These are phyloP conservation scores for Larimichthys crocea DNA, from an alignment of 2,113 vertebrate genomes.

Conservation along the genomic window DNA sequence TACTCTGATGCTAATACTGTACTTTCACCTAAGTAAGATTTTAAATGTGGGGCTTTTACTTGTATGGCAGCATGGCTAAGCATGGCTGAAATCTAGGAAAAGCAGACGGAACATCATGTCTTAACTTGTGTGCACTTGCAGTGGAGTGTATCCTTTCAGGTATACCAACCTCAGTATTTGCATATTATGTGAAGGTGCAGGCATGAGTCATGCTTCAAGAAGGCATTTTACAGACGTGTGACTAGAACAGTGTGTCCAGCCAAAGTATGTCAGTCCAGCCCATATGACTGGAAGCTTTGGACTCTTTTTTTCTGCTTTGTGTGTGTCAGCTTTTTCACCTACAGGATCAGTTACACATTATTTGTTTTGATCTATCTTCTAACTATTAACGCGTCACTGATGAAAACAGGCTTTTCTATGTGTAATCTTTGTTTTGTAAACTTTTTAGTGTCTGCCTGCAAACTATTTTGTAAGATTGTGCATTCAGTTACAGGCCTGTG, in stretches of 20 bases:
- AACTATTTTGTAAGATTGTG: no score
- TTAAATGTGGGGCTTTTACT: background rate
- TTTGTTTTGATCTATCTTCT: no score
- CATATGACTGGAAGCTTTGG: background rate
- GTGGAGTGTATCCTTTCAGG: background rate
- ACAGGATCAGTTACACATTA: no score
- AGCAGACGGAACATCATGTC: background rate
- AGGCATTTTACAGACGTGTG: background rate
- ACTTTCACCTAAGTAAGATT: background rate
- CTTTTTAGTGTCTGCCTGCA: no score
- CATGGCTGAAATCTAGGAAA: background rate
- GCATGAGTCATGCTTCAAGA: constrained; percentile 20
- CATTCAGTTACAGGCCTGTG: no score
- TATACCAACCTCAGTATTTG: constrained; percentile 37
- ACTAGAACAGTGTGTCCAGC: background rate
- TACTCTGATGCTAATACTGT: background rate
- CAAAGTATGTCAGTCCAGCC: background rate
- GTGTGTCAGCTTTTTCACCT: background rate
- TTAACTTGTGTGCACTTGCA: constrained; percentile 17
- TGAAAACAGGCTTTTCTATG: no score
- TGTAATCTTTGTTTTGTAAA: no score
- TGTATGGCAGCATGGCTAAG: background rate
- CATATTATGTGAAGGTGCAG: constrained; percentile 39
- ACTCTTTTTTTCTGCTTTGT: background rate
- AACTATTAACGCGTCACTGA: no score